These are phyloP conservation scores for Neocrepidodera transversa DNA, from an alignment of 2,888 invertebrate genomes.

Conservation along the genomic window DNA sequence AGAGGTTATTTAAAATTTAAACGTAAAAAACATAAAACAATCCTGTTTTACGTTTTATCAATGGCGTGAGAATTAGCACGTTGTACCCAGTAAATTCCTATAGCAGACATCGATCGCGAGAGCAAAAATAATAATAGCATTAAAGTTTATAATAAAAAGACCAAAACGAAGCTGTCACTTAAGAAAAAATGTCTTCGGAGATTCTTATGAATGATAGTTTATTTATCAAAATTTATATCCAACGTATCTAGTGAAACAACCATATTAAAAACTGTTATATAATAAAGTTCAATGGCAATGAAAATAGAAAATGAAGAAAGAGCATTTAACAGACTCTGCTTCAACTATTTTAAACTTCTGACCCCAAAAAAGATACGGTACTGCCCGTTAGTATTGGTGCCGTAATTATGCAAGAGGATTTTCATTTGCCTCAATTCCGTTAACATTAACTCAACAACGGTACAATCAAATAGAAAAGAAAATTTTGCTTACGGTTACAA, in stretches of 20 bases:
- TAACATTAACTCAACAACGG: conserved; percentile 16
- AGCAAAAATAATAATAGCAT: neutral
- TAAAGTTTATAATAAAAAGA: neutral
- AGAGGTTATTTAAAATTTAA: no score
- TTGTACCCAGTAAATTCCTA: no score
- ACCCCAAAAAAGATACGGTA: conserved; percentile 19
- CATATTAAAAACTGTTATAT: conserved; percentile 18
- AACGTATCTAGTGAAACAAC: conserved; percentile 26
- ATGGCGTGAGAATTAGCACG: no score
- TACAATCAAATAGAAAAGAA: conserved; percentile 41
- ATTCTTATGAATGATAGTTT: conserved; percentile 31
- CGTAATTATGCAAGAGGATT: conserved; percentile 20
- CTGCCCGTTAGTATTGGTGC: no score
- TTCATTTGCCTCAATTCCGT: conserved; percentile 30
- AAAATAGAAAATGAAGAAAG: conserved; percentile 23
- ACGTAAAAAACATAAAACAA: no score
- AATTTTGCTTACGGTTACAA: conserved; percentile 40
- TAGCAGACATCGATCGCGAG: no score
- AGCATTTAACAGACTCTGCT: conserved; percentile 16
- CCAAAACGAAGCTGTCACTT: conserved; percentile 12
- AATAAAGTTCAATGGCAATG: conserved; percentile 25
- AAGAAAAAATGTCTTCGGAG: conserved; percentile 26
- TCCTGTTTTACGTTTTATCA: no score
- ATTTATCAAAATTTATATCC: conserved; percentile 27
- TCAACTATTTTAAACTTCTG: neutral